Evolutionary conservation across 1,140 invertebrate genomes (phyloP).

Genomic region (Drosophila biarmipes): DNA sequence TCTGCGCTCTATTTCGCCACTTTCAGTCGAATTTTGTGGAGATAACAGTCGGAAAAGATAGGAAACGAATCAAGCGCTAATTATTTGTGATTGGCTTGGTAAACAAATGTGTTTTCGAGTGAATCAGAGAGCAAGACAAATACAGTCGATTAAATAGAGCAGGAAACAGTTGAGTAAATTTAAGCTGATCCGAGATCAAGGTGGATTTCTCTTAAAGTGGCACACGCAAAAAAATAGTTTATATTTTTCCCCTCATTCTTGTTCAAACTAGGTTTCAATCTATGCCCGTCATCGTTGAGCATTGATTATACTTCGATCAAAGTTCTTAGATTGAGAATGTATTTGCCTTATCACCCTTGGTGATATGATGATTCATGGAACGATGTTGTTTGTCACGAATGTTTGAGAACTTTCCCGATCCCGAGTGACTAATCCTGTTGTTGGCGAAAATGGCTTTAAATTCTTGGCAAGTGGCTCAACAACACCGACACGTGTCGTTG

Average conservation of each 20-base stretch:
- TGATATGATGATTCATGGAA: constrained; percentile 33
- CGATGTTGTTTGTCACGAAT: constrained; percentile 16
- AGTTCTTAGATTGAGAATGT: constrained; percentile 7
- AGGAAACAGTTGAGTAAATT: constrained; percentile 38
- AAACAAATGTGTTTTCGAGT: constrained; percentile 51
- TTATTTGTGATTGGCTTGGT: constrained; percentile 42
- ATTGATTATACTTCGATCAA: not conserved
- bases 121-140: constrained; percentile 21
- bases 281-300: too few relatives aligned
- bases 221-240: not conserved
- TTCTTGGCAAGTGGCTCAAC: constrained; percentile 21
- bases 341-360: constrained; percentile 15
- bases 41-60: constrained; percentile 16
- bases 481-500: constrained; percentile 62
- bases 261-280: not conserved
- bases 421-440: constrained; percentile 42
- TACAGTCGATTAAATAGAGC: constrained; percentile 10
- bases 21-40: constrained; percentile 23
- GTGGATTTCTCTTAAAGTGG: constrained; percentile 17
- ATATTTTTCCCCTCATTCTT: too few relatives aligned
- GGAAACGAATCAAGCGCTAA: constrained; percentile 27
- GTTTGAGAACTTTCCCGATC: constrained; percentile 47
- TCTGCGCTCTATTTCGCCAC: constrained; percentile 39
- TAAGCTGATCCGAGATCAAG: constrained; percentile 17
- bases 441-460: constrained; percentile 1